Base-by-base conservation (phyloP, 92 coral and sea anemone species). In the Hydrozoanthus gracilis region DNA sequence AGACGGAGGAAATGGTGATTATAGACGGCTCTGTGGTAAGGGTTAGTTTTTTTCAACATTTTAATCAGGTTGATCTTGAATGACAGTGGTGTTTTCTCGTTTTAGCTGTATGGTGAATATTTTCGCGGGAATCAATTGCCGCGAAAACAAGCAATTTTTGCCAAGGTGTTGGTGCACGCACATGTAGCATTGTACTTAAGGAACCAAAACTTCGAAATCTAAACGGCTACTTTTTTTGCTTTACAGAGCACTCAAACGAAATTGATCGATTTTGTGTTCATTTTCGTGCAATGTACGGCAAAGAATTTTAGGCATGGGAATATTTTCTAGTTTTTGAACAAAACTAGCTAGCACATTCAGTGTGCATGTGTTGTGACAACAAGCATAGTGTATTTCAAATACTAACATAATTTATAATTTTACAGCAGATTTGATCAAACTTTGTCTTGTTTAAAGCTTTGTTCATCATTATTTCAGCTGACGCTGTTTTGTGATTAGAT, bases 11-110 rank as follows among this genome's bases (percentile, higher is more conserved):
- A 48, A 80, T 80, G 85, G 85, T 80, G 9, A 17, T 48, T 65
- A 16, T 67, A 2, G 85, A 80, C 60, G 85, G 85, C 18, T 65
- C 58, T 80, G 85, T 80, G 61, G 85, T 80, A 62, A 65, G 85
- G 20, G 50, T 20, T n/a, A 0, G n/a, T 76, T 0, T 20, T 8
- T 51, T 50, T 76, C 35, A n/a, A 16, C 44, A 7, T 80, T 16
- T 56, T 77, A 11, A 14, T 5, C 11, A 8, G 45, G 12, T 3
- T 16, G 10, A 1, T 67, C 35, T 67, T 67, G 39, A 27, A 27
- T 27, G 39, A 27, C 39, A 27, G 39, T 27, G 39, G 39, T 27
- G 39, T 27, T 27, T 27, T 27, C 39, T 27, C 2, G 2, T 2
- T n/a, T 1, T 8, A 0, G 7, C 5, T n/a, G 13, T 27, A 2